Evolutionary conservation across 2,113 vertebrate genomes (phyloP), one percentile per base, ranked within the genome.

Genomic region (Datnioides undecimradiatus): DNA sequence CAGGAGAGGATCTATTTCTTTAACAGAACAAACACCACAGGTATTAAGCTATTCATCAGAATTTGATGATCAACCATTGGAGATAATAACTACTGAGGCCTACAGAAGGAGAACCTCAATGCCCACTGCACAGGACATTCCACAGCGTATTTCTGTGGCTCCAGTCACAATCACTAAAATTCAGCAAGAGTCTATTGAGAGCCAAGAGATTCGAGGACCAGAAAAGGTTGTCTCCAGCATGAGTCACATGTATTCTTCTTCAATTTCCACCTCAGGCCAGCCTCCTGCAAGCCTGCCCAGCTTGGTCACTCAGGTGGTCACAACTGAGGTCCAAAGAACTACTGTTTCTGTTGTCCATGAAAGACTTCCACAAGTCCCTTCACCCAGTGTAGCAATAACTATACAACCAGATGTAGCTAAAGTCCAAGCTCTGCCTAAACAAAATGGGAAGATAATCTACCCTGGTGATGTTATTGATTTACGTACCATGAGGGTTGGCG

Each of bases 381-480:
- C 91, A 65, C 84, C 91, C 60, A 92, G 89, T 84, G 83, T 93
- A 83, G 87, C 89, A 76, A 92, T 96, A 75, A 90, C 93, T 43
- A 82, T 96, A 68, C 94, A 96, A 68, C 92, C 93, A 82, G 95
- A 96, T 65, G 69, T 83, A 38, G 76, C 87, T 63, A 86, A 93
- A 86, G 93, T 94, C 25, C 95, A 95, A 75, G 76, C 83, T 62
- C 91, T 92, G 27, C 91, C 91, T 25, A 96, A 95, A 93, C 95
- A 96, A 83, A 97, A 95, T 87, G 95, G 93, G 74, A 97, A 93
- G 85, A 89, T 94, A 29, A 92, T 94, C 25, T 95, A 95, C 80
- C 90, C 94, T 73, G 92, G 94, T 3, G 96, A 98, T 94, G 95
- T 97, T 58, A 96, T 99, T 80, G 98, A 99, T 91, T 95, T 99